Conservation (phyloP, 1,140 invertebrate species). For the Nasonia giraulti region DNA sequence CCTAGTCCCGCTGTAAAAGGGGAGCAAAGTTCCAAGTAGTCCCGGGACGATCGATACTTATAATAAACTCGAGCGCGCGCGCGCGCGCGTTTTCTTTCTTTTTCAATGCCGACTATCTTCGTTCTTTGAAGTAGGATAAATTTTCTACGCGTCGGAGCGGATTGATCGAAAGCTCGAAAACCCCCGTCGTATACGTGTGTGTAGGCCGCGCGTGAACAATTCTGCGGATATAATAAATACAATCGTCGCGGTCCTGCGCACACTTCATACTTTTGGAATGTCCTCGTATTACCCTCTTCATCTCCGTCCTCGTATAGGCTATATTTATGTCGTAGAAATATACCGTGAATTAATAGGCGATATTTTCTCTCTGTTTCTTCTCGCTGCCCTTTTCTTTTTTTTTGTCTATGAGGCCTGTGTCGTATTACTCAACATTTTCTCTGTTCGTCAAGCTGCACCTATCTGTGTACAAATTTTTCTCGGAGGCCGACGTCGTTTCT, state of each 20-base stretch:
- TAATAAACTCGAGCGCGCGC: too few species aligned
- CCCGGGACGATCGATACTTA: constrained; percentile 12
- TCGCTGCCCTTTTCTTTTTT: not conserved
- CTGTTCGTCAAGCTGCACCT: too few species aligned
- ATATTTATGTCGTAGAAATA: not conserved
- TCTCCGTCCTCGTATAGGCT: not conserved
- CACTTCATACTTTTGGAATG: constrained; percentile 27
- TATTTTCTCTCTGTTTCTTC: not conserved
- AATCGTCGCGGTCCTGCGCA: not conserved
- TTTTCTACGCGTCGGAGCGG: not conserved
- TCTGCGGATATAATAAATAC: constrained; percentile 4
- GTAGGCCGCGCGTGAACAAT: constrained; percentile 26
- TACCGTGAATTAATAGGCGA: not conserved
- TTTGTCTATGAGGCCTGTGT: not conserved
- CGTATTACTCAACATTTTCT: not conserved
- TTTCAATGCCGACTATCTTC: not conserved
- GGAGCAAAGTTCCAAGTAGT: not conserved
- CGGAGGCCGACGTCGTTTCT: not conserved
- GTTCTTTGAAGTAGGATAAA: not conserved
- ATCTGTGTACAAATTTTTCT: too few species aligned
- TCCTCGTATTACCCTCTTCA: not conserved
- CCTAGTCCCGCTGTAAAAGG: not conserved
- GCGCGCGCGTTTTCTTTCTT: not conserved
- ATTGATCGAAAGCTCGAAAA: not conserved
- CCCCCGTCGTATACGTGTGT: not conserved